A percentile compares a stretch with the other conserved stretches of the same genome.
Evolutionary conservation across 2,888 invertebrate species (phyloP).

Genomic region (Coremacera marginata): DNA sequence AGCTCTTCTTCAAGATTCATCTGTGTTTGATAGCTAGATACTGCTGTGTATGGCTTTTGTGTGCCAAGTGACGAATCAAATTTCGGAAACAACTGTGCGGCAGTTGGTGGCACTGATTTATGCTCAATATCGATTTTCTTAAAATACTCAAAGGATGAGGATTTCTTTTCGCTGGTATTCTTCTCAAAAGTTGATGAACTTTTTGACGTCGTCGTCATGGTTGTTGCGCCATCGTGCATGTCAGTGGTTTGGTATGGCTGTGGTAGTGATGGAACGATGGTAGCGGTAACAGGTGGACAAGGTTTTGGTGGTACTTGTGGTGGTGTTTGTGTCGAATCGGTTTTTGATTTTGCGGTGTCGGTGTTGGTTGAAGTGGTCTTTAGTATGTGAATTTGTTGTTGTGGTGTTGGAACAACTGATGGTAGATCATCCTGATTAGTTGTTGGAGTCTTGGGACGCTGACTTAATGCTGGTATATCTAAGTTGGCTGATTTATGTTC

Average conservation of each 20-base stretch:
- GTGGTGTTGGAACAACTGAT: constrained; percentile 41
- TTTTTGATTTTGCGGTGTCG: constrained; percentile 50
- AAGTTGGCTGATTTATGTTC: constrained; percentile 67
- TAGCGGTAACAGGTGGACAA: constrained; percentile 51
- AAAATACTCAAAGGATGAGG: constrained; percentile 77
- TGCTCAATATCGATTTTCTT: constrained; percentile 72
- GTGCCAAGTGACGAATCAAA: constrained; percentile 46
- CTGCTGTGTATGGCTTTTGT: constrained; percentile 40
- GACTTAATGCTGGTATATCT: constrained; percentile 62
- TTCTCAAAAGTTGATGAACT: constrained; percentile 67
- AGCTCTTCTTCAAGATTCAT: constrained; percentile 62
- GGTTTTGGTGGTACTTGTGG: constrained; percentile 64
- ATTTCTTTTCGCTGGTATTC: constrained; percentile 73
- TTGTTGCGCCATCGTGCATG: constrained; percentile 47
- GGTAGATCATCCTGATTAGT: constrained; percentile 43
- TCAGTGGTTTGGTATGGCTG: neutral
- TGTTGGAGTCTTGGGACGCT: constrained; percentile 55
- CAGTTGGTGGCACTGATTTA: constrained; percentile 44
- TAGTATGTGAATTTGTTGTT: constrained; percentile 8
- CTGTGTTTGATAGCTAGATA: constrained; percentile 37
- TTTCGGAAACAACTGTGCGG: neutral
- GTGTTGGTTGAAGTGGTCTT: constrained; percentile 52
- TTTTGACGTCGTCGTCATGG: constrained; percentile 45
- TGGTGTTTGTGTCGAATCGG: constrained; percentile 58
- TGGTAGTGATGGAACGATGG: constrained; percentile 42